Evolutionary conservation across 2,797 vertebrate species (phyloP).

Genomic region (Simalia tracyae): DNA sequence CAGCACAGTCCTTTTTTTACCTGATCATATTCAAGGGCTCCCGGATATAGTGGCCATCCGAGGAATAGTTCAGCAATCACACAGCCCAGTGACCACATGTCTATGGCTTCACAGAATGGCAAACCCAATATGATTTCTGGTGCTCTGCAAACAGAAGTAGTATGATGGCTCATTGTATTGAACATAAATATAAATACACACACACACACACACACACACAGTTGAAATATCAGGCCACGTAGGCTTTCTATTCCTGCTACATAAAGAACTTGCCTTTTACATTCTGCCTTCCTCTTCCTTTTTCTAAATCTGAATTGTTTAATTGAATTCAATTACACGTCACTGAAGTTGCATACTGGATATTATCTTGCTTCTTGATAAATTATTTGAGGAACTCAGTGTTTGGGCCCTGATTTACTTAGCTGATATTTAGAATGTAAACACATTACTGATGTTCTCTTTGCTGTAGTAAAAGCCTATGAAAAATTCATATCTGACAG

Average conservation of each 20-base stretch:
- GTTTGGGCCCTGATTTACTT: background rate
- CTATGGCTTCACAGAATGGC: conserved; percentile 99
- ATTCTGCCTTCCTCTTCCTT: background rate
- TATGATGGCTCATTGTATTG: conserved; percentile 48
- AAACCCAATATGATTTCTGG: conserved; percentile 99
- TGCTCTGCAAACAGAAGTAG: conserved; percentile 84
- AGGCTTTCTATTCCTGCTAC: background rate
- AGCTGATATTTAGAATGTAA: background rate
- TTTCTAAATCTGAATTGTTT: background rate
- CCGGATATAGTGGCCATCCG: conserved; percentile 98
- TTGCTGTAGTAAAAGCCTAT: background rate
- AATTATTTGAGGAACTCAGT: background rate
- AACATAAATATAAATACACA: conserved; percentile 37
- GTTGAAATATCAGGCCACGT: background rate
- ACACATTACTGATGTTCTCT: background rate
- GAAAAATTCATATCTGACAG: background rate
- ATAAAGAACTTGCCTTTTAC: background rate
- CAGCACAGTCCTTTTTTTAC: conserved; percentile 73
- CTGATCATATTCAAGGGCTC: conserved; percentile 99
- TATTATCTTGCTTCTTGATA: background rate
- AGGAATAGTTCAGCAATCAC: conserved; percentile 99
- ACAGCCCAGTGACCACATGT: conserved; percentile 99
- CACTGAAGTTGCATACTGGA: background rate
- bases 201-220: background rate
- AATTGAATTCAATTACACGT: background rate